These are phyloP conservation scores for Augochlora pura DNA, from an alignment of 1,140 invertebrate genomes.

Conservation along the genomic window DNA sequence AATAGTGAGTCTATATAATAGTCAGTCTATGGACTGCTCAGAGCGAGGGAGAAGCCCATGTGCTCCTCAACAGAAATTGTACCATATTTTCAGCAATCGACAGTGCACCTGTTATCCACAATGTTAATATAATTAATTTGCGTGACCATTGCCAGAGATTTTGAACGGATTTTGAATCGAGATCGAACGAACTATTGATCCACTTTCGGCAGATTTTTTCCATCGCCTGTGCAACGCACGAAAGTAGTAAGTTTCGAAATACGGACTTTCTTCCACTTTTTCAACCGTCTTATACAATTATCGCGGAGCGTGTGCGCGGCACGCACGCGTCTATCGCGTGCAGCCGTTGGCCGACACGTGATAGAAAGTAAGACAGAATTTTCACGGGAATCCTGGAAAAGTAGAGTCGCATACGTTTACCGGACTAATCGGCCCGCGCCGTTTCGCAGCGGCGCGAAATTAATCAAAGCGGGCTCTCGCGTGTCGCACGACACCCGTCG, in stretches of 20 bases:
- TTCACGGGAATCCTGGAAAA: too few relatives aligned
- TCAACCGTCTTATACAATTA: constrained; percentile 22
- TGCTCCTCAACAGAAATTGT: too few relatives aligned
- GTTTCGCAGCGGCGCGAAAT: not conserved
- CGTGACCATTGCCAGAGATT: too few relatives aligned
- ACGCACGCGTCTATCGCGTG: not conserved
- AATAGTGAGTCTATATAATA: too few relatives aligned
- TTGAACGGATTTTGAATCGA: not conserved
- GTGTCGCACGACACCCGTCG: not conserved
- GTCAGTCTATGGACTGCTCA: too few relatives aligned
- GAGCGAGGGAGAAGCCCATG: too few relatives aligned
- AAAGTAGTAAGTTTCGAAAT: not conserved
- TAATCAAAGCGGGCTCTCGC: not conserved
- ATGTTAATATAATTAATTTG: too few relatives aligned
- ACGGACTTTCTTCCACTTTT: constrained; percentile 9
- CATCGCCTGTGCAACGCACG: not conserved
- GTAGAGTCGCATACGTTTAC: too few relatives aligned
- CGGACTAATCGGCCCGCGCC: not conserved
- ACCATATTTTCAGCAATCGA: too few relatives aligned
- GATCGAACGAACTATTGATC: not conserved
- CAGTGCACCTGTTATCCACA: too few relatives aligned
- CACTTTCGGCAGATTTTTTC: constrained; percentile 12
- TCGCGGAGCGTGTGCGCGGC: not conserved
- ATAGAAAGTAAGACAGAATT: constrained; percentile 36
- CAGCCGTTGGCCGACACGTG: not conserved